Percentiles rank a stretch among this genome's conserved stretches.
Conservation (phyloP, 2,113 vertebrate species). For the Tachysurus vachellii region DNA sequence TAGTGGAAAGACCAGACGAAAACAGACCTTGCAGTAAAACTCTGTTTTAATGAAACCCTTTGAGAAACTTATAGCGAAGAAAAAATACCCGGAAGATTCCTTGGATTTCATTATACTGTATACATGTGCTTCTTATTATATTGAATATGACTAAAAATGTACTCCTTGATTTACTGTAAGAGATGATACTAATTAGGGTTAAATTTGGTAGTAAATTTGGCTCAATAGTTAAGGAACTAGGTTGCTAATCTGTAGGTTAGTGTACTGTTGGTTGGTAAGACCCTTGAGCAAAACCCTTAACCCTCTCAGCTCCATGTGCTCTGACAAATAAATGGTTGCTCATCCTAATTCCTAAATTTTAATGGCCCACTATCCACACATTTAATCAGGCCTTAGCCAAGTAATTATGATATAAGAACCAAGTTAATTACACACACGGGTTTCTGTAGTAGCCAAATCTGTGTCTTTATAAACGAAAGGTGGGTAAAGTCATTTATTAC, state of each 20-base stretch:
- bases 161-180: not conserved
- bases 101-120: not conserved
- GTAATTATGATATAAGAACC: not conserved
- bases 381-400: not conserved
- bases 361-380: not conserved
- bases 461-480: not conserved
- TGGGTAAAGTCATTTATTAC: too few relatives aligned
- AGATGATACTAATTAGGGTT: not conserved
- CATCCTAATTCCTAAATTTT: not conserved
- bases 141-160: not conserved
- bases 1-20: not conserved
- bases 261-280: too few relatives aligned
- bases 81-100: too few relatives aligned
- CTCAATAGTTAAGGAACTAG: too few relatives aligned
- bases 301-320: too few relatives aligned
- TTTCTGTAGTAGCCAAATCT: not conserved
- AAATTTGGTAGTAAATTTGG: too few relatives aligned
- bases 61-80: not conserved
- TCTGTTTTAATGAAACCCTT: not conserved
- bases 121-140: not conserved
- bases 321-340: too few relatives aligned
- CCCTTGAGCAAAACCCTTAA: too few relatives aligned
- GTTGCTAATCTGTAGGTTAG: too few relatives aligned
- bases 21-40: not conserved
- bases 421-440: not conserved